Evolutionary conservation across 2,797 vertebrate genomes (phyloP).

Genomic region (Apogon talboti): DNA sequence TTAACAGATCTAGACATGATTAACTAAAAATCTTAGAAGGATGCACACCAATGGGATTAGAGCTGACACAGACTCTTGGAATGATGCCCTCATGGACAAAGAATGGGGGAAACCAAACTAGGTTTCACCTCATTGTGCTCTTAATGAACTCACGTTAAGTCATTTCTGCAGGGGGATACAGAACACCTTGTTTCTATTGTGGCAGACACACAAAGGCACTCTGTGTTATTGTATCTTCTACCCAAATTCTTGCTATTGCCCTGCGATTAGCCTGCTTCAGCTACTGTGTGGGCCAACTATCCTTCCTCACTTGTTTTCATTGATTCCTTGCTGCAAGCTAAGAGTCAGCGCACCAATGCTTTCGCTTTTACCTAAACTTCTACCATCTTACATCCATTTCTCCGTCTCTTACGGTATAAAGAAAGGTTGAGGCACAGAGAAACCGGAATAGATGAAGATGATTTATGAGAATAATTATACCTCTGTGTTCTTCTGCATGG

Average conservation of each 20-base stretch:
- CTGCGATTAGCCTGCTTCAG: conserved; percentile 26
- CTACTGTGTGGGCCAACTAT: background rate
- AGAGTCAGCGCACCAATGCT: background rate
- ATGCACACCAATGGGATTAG: conserved; percentile 7
- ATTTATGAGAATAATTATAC: conserved; percentile 71
- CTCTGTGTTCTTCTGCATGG: conserved; percentile 54
- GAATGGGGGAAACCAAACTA: conserved; percentile 15
- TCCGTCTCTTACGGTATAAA: conserved; percentile 4
- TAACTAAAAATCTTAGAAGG: conserved; percentile 36
- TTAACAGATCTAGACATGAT: conserved; percentile 40
- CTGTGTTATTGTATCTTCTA: conserved; percentile 30
- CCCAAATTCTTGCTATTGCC: conserved; percentile 43
- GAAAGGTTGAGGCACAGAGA: conserved; percentile 24
- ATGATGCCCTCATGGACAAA: conserved; percentile 22
- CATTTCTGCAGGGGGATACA: conserved; percentile 33
- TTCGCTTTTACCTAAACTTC: background rate
- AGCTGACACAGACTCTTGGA: conserved; percentile 6
- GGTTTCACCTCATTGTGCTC: conserved; percentile 28
- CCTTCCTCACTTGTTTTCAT: background rate
- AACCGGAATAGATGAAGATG: conserved; percentile 24
- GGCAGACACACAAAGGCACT: conserved; percentile 41
- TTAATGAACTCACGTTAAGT: conserved; percentile 24
- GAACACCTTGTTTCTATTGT: conserved; percentile 41
- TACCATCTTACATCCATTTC: conserved; percentile 1
- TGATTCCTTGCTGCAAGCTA: conserved; percentile 6